These are phyloP conservation scores for Coluber constrictor DNA, from an alignment of 2,797 vertebrate genomes.

Conservation along the genomic window DNA sequence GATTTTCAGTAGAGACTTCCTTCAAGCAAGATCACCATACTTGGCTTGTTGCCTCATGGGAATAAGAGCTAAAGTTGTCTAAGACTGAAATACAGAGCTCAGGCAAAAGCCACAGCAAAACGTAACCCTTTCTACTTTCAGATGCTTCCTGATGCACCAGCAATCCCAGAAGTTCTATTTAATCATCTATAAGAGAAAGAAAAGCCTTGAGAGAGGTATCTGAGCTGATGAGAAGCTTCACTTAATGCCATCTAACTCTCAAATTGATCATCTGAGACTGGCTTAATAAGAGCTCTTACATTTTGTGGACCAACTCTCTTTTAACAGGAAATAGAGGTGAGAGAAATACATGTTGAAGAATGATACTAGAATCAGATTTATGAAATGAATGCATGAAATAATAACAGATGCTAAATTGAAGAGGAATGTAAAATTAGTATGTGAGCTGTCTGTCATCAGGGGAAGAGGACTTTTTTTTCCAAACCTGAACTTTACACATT, in stretches of 20 bases:
- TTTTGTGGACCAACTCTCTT: conserved; percentile 39
- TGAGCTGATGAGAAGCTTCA: conserved; percentile 37
- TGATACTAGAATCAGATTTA: conserved; percentile 39
- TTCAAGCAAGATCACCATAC: conserved; percentile 42
- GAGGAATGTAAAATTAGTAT: neutral
- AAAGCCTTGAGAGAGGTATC: conserved; percentile 12
- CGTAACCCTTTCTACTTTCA: neutral
- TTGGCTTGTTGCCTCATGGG: conserved; percentile 33
- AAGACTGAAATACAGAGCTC: conserved; percentile 33
- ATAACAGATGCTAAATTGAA: neutral
- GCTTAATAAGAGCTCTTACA: conserved; percentile 39
- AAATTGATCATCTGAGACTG: conserved; percentile 60
- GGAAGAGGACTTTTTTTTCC: conserved; percentile 39
- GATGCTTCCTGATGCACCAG: conserved; percentile 11
- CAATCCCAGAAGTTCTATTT: conserved; percentile 47
- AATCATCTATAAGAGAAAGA: conserved; percentile 43
- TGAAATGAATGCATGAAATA: conserved; percentile 40
- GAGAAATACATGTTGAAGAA: conserved; percentile 56
- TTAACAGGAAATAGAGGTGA: conserved; percentile 23
- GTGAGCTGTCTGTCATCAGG: conserved; percentile 42
- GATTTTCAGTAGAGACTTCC: conserved; percentile 55
- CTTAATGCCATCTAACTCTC: conserved; percentile 47
- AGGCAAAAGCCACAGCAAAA: conserved; percentile 30
- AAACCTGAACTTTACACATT: conserved; percentile 24
- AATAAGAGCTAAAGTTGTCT: neutral